Conservation (phyloP, 2,888 invertebrate genomes). For the Acanthosepion pharaonis region DNA sequence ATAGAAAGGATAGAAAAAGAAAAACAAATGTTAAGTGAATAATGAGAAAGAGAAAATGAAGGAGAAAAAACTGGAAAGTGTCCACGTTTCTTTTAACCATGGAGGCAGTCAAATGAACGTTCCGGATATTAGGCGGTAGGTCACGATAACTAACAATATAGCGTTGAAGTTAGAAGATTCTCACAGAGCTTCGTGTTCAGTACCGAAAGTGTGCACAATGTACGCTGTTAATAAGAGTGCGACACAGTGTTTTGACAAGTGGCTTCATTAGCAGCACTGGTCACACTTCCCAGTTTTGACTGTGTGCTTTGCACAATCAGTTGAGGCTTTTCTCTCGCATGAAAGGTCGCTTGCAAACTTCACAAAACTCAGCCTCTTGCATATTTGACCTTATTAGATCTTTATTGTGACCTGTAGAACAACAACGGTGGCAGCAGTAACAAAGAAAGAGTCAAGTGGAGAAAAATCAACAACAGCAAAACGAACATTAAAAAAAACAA, state of each 20-base stretch:
- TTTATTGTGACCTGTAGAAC: constrained; percentile 33
- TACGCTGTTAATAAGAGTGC: constrained; percentile 4
- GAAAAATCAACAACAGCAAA: not conserved
- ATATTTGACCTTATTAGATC: constrained; percentile 33
- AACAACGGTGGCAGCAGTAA: not conserved
- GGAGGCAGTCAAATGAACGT: constrained; percentile 13
- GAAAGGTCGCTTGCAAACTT: not conserved
- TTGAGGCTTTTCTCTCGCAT: not conserved
- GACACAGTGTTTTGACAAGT: not conserved
- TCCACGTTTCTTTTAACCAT: not conserved
- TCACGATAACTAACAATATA: constrained; percentile 20
- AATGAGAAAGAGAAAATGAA: no score
- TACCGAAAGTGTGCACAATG: not conserved
- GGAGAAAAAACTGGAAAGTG: not conserved
- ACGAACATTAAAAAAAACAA: not conserved
- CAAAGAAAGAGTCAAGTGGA: constrained; percentile 24
- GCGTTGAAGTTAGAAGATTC: constrained; percentile 17
- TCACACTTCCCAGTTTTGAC: constrained; percentile 23
- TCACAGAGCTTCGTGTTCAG: not conserved
- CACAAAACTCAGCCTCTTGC: not conserved
- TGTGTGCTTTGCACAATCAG: constrained; percentile 14
- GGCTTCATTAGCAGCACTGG: constrained; percentile 12
- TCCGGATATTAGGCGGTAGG: not conserved
- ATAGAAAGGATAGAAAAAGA: not conserved
- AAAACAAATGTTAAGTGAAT: not conserved